These are phyloP conservation scores for Hydractinia echinata DNA, from an alignment of 30 jellyfish, hydroid and myxozoan genomes.

Conservation along the genomic window DNA sequence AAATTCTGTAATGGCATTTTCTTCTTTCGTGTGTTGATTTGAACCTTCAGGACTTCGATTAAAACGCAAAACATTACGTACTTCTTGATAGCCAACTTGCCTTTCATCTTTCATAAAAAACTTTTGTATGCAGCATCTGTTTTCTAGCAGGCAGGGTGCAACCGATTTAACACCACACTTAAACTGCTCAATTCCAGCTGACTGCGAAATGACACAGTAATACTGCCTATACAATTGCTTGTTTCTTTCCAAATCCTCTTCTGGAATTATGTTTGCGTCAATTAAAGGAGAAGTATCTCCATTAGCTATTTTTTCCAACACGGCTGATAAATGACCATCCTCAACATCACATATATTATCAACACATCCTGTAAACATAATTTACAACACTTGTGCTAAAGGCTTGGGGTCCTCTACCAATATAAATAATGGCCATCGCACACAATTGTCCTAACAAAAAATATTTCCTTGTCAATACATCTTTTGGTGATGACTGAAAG, in stretches of 20 bases:
- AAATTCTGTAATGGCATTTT: neutral
- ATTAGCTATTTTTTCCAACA: neutral
- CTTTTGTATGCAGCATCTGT: neutral
- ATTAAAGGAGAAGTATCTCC: neutral
- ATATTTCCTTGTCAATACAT: neutral
- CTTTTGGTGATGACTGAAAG: neutral
- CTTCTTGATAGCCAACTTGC: neutral
- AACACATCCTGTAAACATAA: neutral
- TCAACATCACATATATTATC: neutral
- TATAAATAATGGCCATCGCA: neutral
- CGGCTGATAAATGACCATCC: neutral
- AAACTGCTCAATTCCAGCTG: neutral
- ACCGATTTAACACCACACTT: conserved; percentile 4
- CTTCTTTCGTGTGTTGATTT: neutral
- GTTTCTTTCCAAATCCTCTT: neutral
- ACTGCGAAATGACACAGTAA: neutral
- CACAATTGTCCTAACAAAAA: neutral
- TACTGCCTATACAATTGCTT: neutral
- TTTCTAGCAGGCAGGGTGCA: neutral
- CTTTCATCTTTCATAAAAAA: neutral
- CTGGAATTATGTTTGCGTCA: conserved; percentile 1
- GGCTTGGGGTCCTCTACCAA: neutral
- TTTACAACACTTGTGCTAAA: neutral
- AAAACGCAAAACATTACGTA: neutral
- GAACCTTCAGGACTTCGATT: neutral